Base-by-base conservation (phyloP, 2,797 vertebrate species). In the Capromys pilorides region DNA sequence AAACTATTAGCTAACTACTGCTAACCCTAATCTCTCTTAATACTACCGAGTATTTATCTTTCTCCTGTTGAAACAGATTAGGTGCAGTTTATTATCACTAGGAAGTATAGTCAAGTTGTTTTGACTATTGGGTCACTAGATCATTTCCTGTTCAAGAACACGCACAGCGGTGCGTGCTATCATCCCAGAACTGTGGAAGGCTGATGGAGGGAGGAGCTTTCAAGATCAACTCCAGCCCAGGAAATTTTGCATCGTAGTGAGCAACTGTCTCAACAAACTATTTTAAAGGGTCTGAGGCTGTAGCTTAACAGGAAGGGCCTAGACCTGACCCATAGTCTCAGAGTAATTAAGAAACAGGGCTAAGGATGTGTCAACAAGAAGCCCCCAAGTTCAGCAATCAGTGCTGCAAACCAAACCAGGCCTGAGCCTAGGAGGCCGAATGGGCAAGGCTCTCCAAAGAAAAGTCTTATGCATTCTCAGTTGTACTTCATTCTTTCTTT, bases 91-190 rank as follows among this genome's bases (percentile, higher is more conserved):
- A 84, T 85, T 79, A 86, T 80, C 39, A 91, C 57, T 78, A n/a
- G 57, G 49, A 86, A 83, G 95, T 7, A 90, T 11, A 86, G 54
- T 36, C 54, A 90, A 49, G 49, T 39, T 36, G 61, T 88, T 93
- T 77, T 24, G 57, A 80, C 8, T 86, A 39, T 77, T 57, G 85
- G 71, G 21, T 90, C 39, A 10, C 49, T 67, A 39, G 45, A 41
- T 95, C n/a, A 81, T 80, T 91, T 93, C 90, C 95, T 45, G 84
- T 94, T 95, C 78, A 84, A 80, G 77, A 88, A 19, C n/a, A n/a
- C n/a, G 39, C 18, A 21, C 4, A 33, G 45, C 1, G 77, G 13
- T 21, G 31, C 49, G 33, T 1, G 51, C 49, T n/a, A 2, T 18
- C 21, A 51, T 19, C 49, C 45, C 77, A 79, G 31, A 0, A 28